Conservation (phyloP, 2,113 vertebrate species). For the Trinectes maculatus region DNA sequence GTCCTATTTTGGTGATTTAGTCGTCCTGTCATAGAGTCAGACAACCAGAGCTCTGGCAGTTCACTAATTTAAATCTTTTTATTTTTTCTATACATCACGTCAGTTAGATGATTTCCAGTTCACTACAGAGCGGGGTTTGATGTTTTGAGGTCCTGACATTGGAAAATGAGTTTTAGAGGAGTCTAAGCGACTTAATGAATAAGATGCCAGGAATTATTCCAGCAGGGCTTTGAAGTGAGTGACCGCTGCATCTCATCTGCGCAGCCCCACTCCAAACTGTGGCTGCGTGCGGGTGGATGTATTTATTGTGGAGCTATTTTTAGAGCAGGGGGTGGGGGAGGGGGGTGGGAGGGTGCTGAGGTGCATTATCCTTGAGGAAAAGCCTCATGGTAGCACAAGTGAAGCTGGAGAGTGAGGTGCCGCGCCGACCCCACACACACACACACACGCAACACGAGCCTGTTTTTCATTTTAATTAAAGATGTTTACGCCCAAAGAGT, state of each 20-base stretch:
- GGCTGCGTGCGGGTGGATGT: slow-evolving; percentile 29
- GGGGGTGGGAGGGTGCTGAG: too few species aligned
- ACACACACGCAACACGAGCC: slow-evolving; percentile 19
- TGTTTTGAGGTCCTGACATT: slow-evolving; percentile 20
- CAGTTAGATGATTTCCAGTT: slow-evolving; percentile 22
- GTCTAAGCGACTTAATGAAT: slow-evolving; percentile 40
- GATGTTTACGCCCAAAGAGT: slow-evolving; percentile 42
- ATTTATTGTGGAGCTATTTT: slow-evolving; percentile 72
- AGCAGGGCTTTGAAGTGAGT: slow-evolving; percentile 56
- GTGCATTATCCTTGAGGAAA: slow-evolving; percentile 54
- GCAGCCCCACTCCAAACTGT: slow-evolving; percentile 36
- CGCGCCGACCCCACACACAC: slow-evolving; percentile 7
- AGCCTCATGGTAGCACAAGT: slow-evolving; percentile 27
- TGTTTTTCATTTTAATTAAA: slow-evolving; percentile 54
- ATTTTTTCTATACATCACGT: slow-evolving; percentile 30
- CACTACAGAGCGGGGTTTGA: neutral
- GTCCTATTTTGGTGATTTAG: slow-evolving; percentile 15
- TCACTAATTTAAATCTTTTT: slow-evolving; percentile 31
- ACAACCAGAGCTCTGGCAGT: slow-evolving; percentile 9
- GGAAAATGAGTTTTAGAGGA: slow-evolving; percentile 39
- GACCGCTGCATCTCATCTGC: slow-evolving; percentile 45
- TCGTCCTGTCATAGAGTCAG: neutral
- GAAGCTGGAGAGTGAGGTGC: slow-evolving; percentile 15
- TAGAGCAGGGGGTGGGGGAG: slow-evolving; percentile 55
- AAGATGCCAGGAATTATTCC: slow-evolving; percentile 55